Conservation (phyloP, 2,888 invertebrate species). For the Allophyes oxyacanthae region DNA sequence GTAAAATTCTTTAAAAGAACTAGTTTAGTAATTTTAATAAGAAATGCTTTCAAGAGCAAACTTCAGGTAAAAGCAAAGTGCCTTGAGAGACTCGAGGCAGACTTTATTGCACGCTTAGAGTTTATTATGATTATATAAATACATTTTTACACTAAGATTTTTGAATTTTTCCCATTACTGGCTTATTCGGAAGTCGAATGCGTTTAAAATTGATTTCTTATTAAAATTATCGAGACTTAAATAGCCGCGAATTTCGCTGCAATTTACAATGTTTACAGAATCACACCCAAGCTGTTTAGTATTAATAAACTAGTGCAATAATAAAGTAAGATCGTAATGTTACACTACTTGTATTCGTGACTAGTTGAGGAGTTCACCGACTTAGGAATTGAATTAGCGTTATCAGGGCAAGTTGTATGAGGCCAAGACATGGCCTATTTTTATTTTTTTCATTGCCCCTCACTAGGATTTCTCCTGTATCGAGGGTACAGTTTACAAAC, state of each 20-base stretch:
- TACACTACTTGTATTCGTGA: slow-evolving; percentile 37
- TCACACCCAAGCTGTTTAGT: slow-evolving; percentile 30
- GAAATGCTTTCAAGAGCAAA: slow-evolving; percentile 43
- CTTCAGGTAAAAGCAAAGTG: slow-evolving; percentile 50
- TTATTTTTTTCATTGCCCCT: too few species aligned
- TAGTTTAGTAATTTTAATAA: slow-evolving; percentile 39
- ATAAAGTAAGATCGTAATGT: slow-evolving; percentile 19
- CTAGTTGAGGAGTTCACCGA: slow-evolving; percentile 28
- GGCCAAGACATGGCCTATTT: slow-evolving; percentile 21
- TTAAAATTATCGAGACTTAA: slow-evolving; percentile 14
- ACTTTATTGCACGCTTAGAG: slow-evolving; percentile 44
- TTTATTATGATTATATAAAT: slow-evolving; percentile 35
- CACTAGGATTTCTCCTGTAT: too few species aligned
- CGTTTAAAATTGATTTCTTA: slow-evolving; percentile 29
- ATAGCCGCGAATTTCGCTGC: not conserved
- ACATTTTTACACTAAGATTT: slow-evolving; percentile 36
- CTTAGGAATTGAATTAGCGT: slow-evolving; percentile 26
- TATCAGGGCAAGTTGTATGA: slow-evolving; percentile 9
- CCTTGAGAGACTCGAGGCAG: slow-evolving; percentile 51
- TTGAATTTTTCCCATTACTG: slow-evolving; percentile 23
- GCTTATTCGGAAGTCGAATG: slow-evolving; percentile 21
- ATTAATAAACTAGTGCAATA: slow-evolving; percentile 34
- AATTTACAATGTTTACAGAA: slow-evolving; percentile 40
- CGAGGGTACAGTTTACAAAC: too few species aligned
- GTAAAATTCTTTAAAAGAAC: slow-evolving; percentile 15